Evolutionary conservation across 1,140 invertebrate genomes (phyloP).

Genomic region (Euwallacea similis): DNA sequence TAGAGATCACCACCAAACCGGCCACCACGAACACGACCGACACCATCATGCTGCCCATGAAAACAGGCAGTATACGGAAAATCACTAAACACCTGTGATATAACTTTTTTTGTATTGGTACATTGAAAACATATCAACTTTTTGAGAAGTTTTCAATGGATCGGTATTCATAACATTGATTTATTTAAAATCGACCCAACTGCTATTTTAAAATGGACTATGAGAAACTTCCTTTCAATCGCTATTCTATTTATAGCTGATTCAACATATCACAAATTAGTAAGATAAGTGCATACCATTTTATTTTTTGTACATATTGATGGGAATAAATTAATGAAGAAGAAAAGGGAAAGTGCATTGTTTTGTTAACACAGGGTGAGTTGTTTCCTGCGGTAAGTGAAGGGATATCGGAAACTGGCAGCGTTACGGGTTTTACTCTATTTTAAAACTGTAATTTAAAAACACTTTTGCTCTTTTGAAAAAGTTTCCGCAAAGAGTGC

Average conservation of each 20-base stretch:
- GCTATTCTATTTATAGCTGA: not conserved
- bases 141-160: no score
- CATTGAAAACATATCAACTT: no score
- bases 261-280: not conserved
- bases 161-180: no score
- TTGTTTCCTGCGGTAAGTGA: no score
- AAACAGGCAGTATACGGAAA: slow-evolving; percentile 12
- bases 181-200: not conserved
- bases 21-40: slow-evolving; percentile 3
- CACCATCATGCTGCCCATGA: slow-evolving; percentile 19
- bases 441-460: no score
- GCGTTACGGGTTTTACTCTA: no score
- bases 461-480: no score
- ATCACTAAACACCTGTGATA: slow-evolving; percentile 13
- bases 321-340: slow-evolving; percentile 3
- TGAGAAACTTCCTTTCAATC: not conserved
- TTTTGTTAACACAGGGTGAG: no score
- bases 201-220: slow-evolving; percentile 6
- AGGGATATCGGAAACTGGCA: no score
- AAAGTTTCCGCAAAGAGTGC: no score
- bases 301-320: slow-evolving; percentile 28
- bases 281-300: slow-evolving; percentile 34
- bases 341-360: no score
- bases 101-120: slow-evolving; percentile 1
- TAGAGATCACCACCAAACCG: slow-evolving; percentile 2